Percentiles rank a stretch among this genome's conserved stretches.
Conservation (phyloP, 2,888 invertebrate genomes). For the Ligdia adustata region DNA sequence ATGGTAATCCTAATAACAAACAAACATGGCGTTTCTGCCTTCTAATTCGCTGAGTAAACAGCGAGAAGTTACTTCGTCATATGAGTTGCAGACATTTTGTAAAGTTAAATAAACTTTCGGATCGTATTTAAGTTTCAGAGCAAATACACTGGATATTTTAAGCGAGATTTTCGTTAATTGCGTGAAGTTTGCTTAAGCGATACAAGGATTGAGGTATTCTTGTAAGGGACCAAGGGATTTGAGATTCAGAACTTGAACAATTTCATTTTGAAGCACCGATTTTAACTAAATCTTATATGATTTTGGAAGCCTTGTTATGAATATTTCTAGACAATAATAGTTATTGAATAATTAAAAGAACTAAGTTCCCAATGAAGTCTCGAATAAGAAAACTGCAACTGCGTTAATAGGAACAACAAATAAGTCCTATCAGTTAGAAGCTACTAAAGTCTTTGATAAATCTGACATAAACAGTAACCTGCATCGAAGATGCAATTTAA, state of each 20-base stretch:
- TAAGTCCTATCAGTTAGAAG: too few species aligned
- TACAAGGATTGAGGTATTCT: slow-evolving; percentile 14
- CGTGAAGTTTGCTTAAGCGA: slow-evolving; percentile 22
- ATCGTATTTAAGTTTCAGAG: slow-evolving; percentile 72
- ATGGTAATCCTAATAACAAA: slow-evolving; percentile 66
- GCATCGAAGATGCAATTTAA: too few species aligned
- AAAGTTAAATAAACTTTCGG: slow-evolving; percentile 66
- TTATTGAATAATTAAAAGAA: too few species aligned
- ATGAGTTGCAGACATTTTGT: slow-evolving; percentile 56
- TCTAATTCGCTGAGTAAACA: slow-evolving; percentile 65
- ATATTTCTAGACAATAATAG: too few species aligned
- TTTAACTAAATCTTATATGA: background rate
- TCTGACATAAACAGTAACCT: too few species aligned
- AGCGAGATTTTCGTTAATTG: slow-evolving; percentile 29
- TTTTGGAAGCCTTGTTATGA: too few species aligned
- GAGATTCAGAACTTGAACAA: background rate
- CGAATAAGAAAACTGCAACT: too few species aligned
- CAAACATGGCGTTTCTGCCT: slow-evolving; percentile 55
- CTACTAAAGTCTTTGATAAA: too few species aligned
- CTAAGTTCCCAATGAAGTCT: too few species aligned
- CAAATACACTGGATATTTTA: slow-evolving; percentile 40
- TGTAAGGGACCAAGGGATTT: slow-evolving; percentile 6
- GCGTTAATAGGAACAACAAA: too few species aligned
- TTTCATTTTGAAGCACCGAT: background rate
- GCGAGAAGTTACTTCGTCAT: slow-evolving; percentile 42